These are phyloP conservation scores for Polylopha cassiicola DNA, from an alignment of 2,888 invertebrate species.

Conservation along the genomic window DNA sequence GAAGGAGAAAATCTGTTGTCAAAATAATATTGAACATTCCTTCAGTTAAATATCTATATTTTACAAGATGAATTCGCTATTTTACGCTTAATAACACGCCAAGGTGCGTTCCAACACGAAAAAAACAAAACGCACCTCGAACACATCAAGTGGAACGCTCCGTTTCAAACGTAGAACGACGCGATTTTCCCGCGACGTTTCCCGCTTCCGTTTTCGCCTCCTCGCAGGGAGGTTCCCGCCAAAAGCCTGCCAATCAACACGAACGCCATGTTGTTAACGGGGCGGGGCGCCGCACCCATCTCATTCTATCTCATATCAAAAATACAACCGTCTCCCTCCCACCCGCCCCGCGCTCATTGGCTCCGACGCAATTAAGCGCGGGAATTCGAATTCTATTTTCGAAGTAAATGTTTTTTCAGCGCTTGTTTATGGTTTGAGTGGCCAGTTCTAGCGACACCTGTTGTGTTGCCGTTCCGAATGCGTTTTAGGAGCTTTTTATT, in stretches of 20 bases:
- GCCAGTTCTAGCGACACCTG: slow-evolving; percentile 55
- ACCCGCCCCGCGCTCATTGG: slow-evolving; percentile 63
- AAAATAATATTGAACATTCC: too few relatives aligned
- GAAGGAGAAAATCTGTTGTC: too few relatives aligned
- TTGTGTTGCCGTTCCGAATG: slow-evolving; percentile 31
- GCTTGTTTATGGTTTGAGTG: slow-evolving; percentile 53
- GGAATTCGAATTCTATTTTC: slow-evolving; percentile 75
- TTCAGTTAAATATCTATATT: too few relatives aligned
- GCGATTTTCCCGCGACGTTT: slow-evolving; percentile 54
- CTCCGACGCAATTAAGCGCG: slow-evolving; percentile 72
- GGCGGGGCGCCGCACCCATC: slow-evolving; percentile 69
- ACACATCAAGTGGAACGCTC: slow-evolving; percentile 35
- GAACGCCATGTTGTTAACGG: slow-evolving; percentile 81
- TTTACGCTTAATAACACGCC: too few relatives aligned
- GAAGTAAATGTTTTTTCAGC: slow-evolving; percentile 74
- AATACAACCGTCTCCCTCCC: slow-evolving; percentile 49
- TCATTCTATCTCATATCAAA: slow-evolving; percentile 47
- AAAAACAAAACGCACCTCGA: slow-evolving; percentile 35
- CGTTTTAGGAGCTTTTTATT: slow-evolving; percentile 36
- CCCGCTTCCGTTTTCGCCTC: slow-evolving; percentile 42
- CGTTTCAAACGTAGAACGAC: slow-evolving; percentile 52
- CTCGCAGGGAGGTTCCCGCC: slow-evolving; percentile 50
- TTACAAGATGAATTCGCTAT: too few relatives aligned
- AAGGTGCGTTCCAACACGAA: too few relatives aligned
- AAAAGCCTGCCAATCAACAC: slow-evolving; percentile 77